phyloP scores from a whole-genome alignment of 2,113 vertebrate species.

The Miniopterus natalensis region DNA sequence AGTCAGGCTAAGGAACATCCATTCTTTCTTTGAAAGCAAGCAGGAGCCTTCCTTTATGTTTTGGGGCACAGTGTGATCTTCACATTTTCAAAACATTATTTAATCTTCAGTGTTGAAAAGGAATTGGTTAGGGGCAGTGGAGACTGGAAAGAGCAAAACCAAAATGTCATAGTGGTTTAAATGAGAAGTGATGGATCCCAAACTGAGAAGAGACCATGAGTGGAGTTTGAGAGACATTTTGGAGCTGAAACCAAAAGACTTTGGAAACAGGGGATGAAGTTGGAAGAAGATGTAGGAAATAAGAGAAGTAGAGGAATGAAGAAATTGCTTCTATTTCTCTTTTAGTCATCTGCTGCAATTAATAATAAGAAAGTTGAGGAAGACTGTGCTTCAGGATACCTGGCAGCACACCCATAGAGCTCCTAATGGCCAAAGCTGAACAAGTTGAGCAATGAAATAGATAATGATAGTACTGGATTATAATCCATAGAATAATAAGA shows the following conservation, averaged over 20 bases:
- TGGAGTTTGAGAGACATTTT: background rate
- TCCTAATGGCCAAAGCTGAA: background rate
- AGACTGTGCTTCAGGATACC: background rate
- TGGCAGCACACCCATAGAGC: background rate
- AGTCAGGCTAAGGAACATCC: background rate
- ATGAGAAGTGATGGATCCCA: background rate
- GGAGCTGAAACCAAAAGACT: background rate
- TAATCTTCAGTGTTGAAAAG: background rate
- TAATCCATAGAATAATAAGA: background rate
- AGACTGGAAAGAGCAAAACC: background rate
- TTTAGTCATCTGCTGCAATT: background rate
- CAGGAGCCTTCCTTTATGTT: background rate
- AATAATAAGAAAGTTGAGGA: conserved; percentile 3
- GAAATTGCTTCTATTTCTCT: background rate
- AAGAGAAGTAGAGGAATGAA: background rate
- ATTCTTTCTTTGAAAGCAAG: background rate
- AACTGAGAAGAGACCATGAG: background rate
- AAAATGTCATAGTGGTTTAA: background rate
- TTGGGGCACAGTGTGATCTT: background rate
- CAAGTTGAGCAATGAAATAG: background rate
- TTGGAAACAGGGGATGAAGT: background rate
- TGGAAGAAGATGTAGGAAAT: background rate
- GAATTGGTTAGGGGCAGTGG: background rate
- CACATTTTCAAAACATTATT: background rate
- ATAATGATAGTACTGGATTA: background rate